Evolutionary conservation across 2,113 vertebrate genomes (phyloP).

Genomic region (Cryptomyrus ogoouensis): DNA sequence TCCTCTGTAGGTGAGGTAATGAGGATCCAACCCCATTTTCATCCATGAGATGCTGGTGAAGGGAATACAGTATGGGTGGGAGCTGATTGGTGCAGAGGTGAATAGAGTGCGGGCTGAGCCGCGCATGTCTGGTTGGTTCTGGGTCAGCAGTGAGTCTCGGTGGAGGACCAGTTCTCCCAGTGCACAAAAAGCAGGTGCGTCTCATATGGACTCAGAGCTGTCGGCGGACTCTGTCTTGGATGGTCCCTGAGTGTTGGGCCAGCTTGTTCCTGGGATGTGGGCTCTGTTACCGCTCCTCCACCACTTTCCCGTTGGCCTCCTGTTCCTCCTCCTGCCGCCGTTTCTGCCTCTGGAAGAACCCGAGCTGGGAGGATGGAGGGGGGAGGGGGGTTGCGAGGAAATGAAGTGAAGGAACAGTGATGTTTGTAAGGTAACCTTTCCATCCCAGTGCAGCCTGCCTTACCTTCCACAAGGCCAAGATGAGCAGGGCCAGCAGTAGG

Average conservation of each 20-base stretch:
- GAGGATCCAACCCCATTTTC: not conserved
- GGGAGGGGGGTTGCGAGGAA: not conserved
- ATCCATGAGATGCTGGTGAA: not conserved
- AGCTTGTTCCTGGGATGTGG: constrained; percentile 40
- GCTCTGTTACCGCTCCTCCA: constrained; percentile 63
- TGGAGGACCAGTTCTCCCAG: constrained; percentile 47
- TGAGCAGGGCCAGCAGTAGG: constrained; percentile 77
- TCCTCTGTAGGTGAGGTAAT: not conserved
- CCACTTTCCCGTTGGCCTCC: constrained; percentile 57
- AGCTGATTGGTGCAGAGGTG: constrained; percentile 11
- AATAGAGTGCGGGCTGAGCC: not conserved
- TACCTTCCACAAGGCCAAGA: constrained; percentile 89
- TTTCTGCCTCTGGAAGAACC: constrained; percentile 45
- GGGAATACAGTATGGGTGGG: not conserved
- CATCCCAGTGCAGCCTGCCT: constrained; percentile 19
- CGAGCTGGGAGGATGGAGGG: constrained; percentile 28
- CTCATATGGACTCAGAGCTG: constrained; percentile 34
- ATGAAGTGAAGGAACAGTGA: too few relatives aligned
- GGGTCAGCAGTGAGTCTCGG: constrained; percentile 21
- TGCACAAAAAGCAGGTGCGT: constrained; percentile 50
- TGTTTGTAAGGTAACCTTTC: not conserved
- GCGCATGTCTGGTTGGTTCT: not conserved
- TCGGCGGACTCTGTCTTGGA: constrained; percentile 29
- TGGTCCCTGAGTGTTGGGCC: constrained; percentile 66
- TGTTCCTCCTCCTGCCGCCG: constrained; percentile 47